Evolutionary conservation across 2,888 invertebrate genomes (phyloP).

Genomic region (Craniophora ligustri): DNA sequence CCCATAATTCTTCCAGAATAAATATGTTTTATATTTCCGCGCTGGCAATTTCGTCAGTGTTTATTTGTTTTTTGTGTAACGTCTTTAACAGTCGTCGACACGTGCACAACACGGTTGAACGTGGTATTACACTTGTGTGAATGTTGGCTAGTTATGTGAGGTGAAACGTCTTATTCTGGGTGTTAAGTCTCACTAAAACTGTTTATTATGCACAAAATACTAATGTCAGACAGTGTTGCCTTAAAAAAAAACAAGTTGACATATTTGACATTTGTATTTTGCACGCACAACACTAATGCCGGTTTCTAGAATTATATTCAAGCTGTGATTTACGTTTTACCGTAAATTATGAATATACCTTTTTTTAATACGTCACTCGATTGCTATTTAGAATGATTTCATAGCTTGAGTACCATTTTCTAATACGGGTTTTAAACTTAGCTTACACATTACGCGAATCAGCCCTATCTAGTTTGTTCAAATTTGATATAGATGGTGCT

Average conservation of each 20-base stretch:
- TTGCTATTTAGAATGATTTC: background rate
- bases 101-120: slow-evolving; percentile 57
- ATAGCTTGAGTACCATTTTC: background rate
- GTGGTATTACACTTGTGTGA: slow-evolving; percentile 66
- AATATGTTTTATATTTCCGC: slow-evolving; percentile 30
- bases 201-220: slow-evolving; percentile 31
- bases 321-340: background rate
- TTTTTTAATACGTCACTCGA: too few species aligned
- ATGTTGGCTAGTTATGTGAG: slow-evolving; percentile 63
- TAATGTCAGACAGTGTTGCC: slow-evolving; percentile 5
- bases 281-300: slow-evolving; percentile 16
- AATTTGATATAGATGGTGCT: background rate
- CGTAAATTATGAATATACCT: background rate
- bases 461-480: background rate
- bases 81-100: slow-evolving; percentile 55
- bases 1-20: background rate
- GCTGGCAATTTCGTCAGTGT: slow-evolving; percentile 29
- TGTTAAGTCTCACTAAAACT: slow-evolving; percentile 19
- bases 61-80: slow-evolving; percentile 33
- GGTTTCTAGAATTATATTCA: background rate
- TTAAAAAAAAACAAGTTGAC: background rate
- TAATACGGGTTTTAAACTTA: background rate
- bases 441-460: slow-evolving; percentile 22
- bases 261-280: slow-evolving; percentile 37
- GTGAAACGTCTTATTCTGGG: slow-evolving; percentile 19